A percentile compares a stretch with the other conserved stretches of the same genome.
Conservation (phyloP, 2,888 invertebrate genomes). For the Axea sp. region DNA sequence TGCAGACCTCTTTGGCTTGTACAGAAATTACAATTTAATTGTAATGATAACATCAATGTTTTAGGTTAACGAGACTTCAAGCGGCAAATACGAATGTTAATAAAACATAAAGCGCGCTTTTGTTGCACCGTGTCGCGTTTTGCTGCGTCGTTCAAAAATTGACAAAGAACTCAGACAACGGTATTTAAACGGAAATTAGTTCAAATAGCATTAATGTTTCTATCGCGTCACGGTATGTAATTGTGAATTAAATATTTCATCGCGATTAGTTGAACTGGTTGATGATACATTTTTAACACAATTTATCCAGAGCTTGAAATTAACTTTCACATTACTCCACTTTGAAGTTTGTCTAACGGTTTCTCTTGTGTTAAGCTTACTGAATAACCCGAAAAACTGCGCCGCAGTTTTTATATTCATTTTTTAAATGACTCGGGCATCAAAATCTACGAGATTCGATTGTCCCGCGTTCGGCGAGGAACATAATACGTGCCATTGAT, state of each 20-base stretch:
- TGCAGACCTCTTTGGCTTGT: conserved; percentile 43
- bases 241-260: too few relatives aligned
- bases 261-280: too few relatives aligned
- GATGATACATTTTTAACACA: too few relatives aligned
- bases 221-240: too few relatives aligned
- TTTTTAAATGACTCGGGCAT: conserved; percentile 17
- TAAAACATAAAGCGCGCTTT: conserved; percentile 23
- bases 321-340: too few relatives aligned
- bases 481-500: conserved; percentile 29
- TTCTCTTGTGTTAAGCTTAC: neutral
- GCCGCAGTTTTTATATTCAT: conserved; percentile 3
- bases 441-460: conserved; percentile 23
- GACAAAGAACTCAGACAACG: too few relatives aligned
- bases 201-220: too few relatives aligned
- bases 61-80: conserved; percentile 39
- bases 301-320: too few relatives aligned
- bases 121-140: conserved; percentile 4
- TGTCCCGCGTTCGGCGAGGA: conserved; percentile 8
- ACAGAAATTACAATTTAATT: conserved; percentile 56
- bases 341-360: too few relatives aligned
- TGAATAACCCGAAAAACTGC: neutral
- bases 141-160: neutral
- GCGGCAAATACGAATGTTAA: conserved; percentile 22
- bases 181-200: too few relatives aligned
- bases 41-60: conserved; percentile 50